A percentile compares a stretch with the other conserved stretches of the same genome.
These are phyloP conservation scores for Haemorhous mexicanus DNA, from an alignment of 2,113 vertebrate species.

Conservation along the genomic window DNA sequence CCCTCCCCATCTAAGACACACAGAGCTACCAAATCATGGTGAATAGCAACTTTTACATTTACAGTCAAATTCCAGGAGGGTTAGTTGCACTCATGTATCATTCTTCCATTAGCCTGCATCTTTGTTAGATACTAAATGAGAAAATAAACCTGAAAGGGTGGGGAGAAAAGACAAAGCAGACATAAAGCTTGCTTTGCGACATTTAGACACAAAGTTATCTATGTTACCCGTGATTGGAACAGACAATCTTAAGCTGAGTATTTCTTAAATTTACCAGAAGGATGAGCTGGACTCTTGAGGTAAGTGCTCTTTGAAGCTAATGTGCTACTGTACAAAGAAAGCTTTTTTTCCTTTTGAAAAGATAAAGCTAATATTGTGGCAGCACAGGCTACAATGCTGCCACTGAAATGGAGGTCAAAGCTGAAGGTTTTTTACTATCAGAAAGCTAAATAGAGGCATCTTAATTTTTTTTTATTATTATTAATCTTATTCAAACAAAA, in stretches of 20 bases:
- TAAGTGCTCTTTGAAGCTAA: constrained; percentile 78
- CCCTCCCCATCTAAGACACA: background rate
- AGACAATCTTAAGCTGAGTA: constrained; percentile 72
- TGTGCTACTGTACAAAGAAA: constrained; percentile 73
- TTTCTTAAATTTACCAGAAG: constrained; percentile 79
- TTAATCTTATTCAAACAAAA: constrained; percentile 61
- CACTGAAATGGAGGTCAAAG: constrained; percentile 76
- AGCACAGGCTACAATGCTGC: constrained; percentile 63
- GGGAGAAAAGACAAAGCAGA: constrained; percentile 33
- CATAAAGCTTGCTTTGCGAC: constrained; percentile 54
- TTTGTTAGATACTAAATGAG: constrained; percentile 65
- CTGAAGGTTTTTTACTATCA: constrained; percentile 73
- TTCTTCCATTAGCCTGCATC: constrained; percentile 56
- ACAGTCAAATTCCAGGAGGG: constrained; percentile 34
- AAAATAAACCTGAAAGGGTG: constrained; percentile 58
- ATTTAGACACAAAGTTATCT: constrained; percentile 68
- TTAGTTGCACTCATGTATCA: constrained; percentile 23
- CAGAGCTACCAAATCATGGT: background rate
- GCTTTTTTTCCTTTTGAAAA: constrained; percentile 60
- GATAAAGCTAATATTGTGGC: constrained; percentile 69
- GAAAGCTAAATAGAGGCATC: constrained; percentile 56
- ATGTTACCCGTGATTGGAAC: constrained; percentile 68
- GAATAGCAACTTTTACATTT: constrained; percentile 21
- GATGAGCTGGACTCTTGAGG: constrained; percentile 78
- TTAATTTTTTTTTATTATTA: constrained; percentile 52